phyloP scores from a whole-genome alignment of 2,113 vertebrate genomes.

The Columba livia region DNA sequence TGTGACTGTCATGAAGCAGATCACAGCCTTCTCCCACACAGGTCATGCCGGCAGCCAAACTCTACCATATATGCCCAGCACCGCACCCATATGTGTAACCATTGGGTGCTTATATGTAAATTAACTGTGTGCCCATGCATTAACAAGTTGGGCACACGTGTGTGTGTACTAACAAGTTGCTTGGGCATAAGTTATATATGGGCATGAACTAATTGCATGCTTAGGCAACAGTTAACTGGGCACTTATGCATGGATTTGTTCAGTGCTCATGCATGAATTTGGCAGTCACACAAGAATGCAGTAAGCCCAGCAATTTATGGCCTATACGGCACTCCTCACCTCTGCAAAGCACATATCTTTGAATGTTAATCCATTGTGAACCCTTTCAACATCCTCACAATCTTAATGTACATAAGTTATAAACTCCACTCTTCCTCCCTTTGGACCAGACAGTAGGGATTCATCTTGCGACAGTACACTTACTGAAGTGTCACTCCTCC shows the following conservation, averaged over 20 bases:
- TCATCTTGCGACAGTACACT: not conserved
- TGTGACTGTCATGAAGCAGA: not conserved
- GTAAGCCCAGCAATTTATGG: not conserved
- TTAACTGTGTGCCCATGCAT: not conserved
- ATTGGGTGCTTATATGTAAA: not conserved
- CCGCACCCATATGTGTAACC: not conserved
- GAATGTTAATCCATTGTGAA: not conserved
- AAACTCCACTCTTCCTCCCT: not conserved
- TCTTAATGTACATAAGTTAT: not conserved
- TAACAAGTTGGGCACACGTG: not conserved
- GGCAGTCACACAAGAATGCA: not conserved
- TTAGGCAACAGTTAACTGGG: not conserved
- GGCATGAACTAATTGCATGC: not conserved
- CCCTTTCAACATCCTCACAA: not conserved
- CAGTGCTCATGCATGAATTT: not conserved
- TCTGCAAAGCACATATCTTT: accelerated
- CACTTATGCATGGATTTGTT: not conserved
- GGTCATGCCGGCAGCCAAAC: not conserved
- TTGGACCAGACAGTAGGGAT: not conserved
- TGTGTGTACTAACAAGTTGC: not conserved
- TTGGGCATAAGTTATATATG: not conserved
- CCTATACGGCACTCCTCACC: not conserved
- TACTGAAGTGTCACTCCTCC: not conserved
- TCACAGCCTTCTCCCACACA: not conserved
- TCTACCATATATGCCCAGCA: not conserved